Base-by-base conservation (phyloP, 2,113 vertebrate species). In the Anhinga anhinga region DNA sequence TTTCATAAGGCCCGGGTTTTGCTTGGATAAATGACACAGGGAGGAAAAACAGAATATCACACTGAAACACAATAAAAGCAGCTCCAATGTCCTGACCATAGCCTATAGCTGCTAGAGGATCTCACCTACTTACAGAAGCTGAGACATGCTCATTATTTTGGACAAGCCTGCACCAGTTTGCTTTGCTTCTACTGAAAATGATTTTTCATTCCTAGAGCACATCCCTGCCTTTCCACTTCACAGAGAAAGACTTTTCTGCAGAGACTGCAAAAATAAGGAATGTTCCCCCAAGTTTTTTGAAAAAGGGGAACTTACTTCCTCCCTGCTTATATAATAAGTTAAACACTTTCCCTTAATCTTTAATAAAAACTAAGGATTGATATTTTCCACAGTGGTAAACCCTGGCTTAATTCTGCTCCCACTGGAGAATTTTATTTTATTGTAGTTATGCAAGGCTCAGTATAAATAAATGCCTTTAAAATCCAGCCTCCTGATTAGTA, bases 401-500 rank as follows among this genome's bases (percentile, higher is more conserved):
- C 26, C 72, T 61, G 65, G 50, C 18, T 86, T 92, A 95, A 86
- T 77, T 92, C 63, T 63, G 34, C 34, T 96, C 72, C 82, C 86
- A 26, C 12, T 76, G 38, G 80, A 91, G 72, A 86, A 52, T 56
- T 95, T 84, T 38, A 44, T 50, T 88, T 78, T 59, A 49, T 10
- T 74, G 44, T 76, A 87, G 82, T 83, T 95, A 95, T 36, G 12
- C 45, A 93, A 82, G 32, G 42, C n/a, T 83, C 47, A n/a, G 42
- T 25, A 59, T 67, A 94, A 96, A 96, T 91, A 93, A 92, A 88
- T 91, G 88, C 38, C 29, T 89, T 69, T 79, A 74, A 93, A 92
- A 95, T 58, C 70, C 47, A 88, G 44, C 12, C 32, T 32, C 29
- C 3, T 90, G 78, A 93, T 94, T 91, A 87, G 52, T 52, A 86